Evolutionary conservation across 2,888 invertebrate species (phyloP), one percentile per base, ranked within the genome.

Genomic region (Sclerodermus sp.): DNA sequence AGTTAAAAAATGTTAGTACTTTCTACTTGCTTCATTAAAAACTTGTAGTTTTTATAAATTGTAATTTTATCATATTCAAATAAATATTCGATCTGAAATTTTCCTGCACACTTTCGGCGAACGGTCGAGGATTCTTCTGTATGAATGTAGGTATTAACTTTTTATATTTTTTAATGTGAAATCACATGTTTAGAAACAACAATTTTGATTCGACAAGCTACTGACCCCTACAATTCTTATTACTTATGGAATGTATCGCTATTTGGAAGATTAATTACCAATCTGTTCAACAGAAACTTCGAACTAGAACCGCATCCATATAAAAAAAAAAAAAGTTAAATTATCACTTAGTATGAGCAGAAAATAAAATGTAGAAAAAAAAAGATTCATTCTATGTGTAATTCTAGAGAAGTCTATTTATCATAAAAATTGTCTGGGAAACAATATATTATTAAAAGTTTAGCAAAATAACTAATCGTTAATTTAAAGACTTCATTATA

Each of bases 241-340:
- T 62, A 66, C 58, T 64, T 70, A 75, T 76, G 76, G 76, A 77
- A 77, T 76, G 77, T 73, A 76, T 74, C 67, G 66, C 67, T 72
- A 71, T 66, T 69, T 67, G 73, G 73, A 76, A 75, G 74, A 72
- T 71, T 71, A 67, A 58, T 66, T 64, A 63, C 64, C 58, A 61
- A 63, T 59, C 59, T 60, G 60, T 49, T 55, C 49, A 50, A 32
- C 17, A 47, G 45, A 44, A 14, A 49, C 60, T 51, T 50, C 45
- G 53, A 58, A 56, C 49, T 46, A 42, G 31, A 42, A 13, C 14
- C 12, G 34, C 10, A 23, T 5, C 8, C 8, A 23, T 23, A 40
- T 40, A 39, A 42, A 10, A 44, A 17, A 45, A 45, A 39, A n/a
- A 34, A 1, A 23, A 29, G n/a, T 12, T 34, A 36, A 23, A 15